Evolutionary conservation across 2,797 vertebrate genomes (phyloP), one percentile per base, ranked within the genome.

Genomic region (Amphiprion clarkii): DNA sequence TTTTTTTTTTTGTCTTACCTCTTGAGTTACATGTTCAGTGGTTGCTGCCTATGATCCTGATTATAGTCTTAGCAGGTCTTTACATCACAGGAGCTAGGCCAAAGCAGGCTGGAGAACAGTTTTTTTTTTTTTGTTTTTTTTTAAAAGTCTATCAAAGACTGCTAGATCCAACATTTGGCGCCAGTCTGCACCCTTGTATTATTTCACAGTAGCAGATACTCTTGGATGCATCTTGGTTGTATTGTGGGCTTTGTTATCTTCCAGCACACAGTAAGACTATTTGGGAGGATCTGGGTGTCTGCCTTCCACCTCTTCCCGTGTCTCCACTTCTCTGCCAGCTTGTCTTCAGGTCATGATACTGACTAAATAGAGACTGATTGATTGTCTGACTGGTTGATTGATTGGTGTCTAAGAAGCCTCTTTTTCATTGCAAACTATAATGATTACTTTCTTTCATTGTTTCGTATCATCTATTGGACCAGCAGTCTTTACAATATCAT

Each of bases 361-460:
- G 78, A 44, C 78, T 84, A 81, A 90, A 83, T 82, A 86, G 82
- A 79, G 77, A 71, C 86, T 72, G 78, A 91, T 87, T 88, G 86
- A 90, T 89, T 84, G 79, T 67, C 59, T 69, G 75, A 76, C 77
- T 54, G 39, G 44, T 56, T 83, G 85, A 89, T 87, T 87, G 85
- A 91, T 87, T 79, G 65, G 68, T 73, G 78, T 79, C 81, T 88
- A 67, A 82, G 81, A 82, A 79, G 79, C 61, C 74, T 66, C 51
- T 74, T 83, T 86, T 81, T 83, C 74, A 71, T 78, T 77, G 74
- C 78, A 79, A 80, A 85, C 76, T 80, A 42, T 79, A 90, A 89
- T 85, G 74, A 87, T 86, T 81, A 58, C 36, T 58, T 72, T 52
- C 53, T 74, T 52, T 71, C 66, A 10, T 59, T 21, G 68, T 53